Evolutionary conservation across 1,140 invertebrate species (phyloP).

Genomic region (Metaphire vulgaris): DNA sequence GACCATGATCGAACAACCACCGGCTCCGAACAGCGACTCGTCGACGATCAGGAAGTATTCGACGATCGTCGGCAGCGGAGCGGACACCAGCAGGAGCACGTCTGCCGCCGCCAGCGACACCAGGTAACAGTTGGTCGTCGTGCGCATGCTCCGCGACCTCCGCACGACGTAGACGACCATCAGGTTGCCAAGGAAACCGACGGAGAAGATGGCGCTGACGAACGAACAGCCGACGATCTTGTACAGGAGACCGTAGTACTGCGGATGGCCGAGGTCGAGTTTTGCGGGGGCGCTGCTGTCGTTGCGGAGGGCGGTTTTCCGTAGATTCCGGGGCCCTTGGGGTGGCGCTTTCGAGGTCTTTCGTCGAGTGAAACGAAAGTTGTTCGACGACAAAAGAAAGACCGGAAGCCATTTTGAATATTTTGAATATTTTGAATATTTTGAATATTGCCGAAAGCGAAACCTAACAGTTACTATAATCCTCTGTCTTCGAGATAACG

Average conservation of each 20-base stretch:
- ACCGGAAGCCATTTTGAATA: too few relatives aligned
- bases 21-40: slow-evolving; percentile 58
- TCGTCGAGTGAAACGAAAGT: too few relatives aligned
- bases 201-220: slow-evolving; percentile 57
- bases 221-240: slow-evolving; percentile 58
- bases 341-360: too few relatives aligned
- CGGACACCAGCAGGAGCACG: slow-evolving; percentile 68
- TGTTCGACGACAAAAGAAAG: too few relatives aligned
- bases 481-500: too few relatives aligned
- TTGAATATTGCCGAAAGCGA: too few relatives aligned
- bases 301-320: too few relatives aligned
- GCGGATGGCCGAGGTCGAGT: slow-evolving; percentile 31
- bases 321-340: too few relatives aligned
- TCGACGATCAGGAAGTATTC: slow-evolving; percentile 60
- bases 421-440: too few relatives aligned
- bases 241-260: slow-evolving; percentile 55
- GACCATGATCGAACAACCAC: slow-evolving; percentile 59
- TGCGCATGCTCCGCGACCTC: slow-evolving; percentile 55
- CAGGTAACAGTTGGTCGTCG: slow-evolving; percentile 77
- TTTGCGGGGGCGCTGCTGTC: too few relatives aligned
- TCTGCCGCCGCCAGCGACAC: slow-evolving; percentile 89
- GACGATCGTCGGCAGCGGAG: slow-evolving; percentile 57
- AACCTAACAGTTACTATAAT: too few relatives aligned
- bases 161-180: slow-evolving; percentile 54
- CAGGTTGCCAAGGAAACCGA: slow-evolving; percentile 45